Percentiles rank a stretch among this genome's conserved stretches.
These are phyloP conservation scores for Amazona vittata DNA, from an alignment of 2,113 vertebrate species.

Conservation along the genomic window DNA sequence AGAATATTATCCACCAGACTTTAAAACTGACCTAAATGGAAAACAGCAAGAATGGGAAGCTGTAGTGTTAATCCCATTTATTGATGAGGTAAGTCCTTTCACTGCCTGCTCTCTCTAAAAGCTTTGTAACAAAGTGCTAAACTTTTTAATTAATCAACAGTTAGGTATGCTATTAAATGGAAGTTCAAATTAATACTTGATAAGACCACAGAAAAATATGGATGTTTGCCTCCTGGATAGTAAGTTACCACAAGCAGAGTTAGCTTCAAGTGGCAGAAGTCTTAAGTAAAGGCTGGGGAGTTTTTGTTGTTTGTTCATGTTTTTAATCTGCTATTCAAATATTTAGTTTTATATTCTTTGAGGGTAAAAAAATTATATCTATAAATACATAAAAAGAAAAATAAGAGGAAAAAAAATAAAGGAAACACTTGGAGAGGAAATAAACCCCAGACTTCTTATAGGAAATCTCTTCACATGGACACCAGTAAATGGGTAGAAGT, in stretches of 20 bases:
- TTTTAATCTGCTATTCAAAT: neutral
- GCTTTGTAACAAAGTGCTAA: neutral
- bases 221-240: neutral
- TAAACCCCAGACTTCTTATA: neutral
- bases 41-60: slow-evolving; percentile 99
- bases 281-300: neutral
- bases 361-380: neutral
- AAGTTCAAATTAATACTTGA: neutral
- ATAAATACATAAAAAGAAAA: neutral
- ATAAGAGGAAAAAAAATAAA: neutral
- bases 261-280: neutral
- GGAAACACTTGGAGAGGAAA: neutral
- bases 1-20: slow-evolving; percentile 94
- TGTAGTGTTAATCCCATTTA: slow-evolving; percentile 96
- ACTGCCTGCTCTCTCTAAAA: neutral
- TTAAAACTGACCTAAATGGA: slow-evolving; percentile 97
- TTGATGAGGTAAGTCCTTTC: slow-evolving; percentile 86
- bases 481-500: neutral
- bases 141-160: neutral
- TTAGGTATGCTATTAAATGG: neutral
- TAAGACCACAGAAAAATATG: neutral
- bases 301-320: neutral
- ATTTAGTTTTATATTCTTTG: neutral
- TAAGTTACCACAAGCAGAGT: neutral
- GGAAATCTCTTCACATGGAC: neutral